Base-by-base conservation (phyloP, 2,888 invertebrate species). In the Heliconius charithonia region DNA sequence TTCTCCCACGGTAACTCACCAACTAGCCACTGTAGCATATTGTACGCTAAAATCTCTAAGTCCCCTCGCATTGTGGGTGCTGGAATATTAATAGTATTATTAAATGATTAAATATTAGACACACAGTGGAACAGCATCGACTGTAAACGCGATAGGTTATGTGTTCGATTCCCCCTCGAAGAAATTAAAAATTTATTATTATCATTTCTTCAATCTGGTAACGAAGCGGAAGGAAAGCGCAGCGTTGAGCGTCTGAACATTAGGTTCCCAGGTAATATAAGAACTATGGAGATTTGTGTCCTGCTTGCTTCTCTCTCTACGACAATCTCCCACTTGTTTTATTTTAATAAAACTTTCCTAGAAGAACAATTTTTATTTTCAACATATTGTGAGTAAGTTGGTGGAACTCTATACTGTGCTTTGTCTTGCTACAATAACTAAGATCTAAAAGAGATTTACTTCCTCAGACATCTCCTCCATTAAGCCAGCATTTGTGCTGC, bases 11-110 rank as follows among this genome's bases (percentile, higher is more conserved):
- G 99, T 83, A 99, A 93, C 81, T 95, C 95, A 0, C 97, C 97
- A 37, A 97, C 96, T 66, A 98, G 87, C 99, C 99, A 99, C 86
- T 98, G 98, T 66, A 99, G 96, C 89, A 99, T 95, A 92, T 99
- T 99, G 90, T 98, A 99, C 1, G 97, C 98, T 7, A 99, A 95
- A 83, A 99, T 98, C 94, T 99, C 99, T 27, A 99, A 93, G 91
- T 99, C 99, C 0, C 99, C 98, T 69, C 99, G 95, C 96, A 97
- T 97, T 22, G 98, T 98, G 56, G 97, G 94, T 71, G 97, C 97
- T 95, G 90, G 2, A 83, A 81, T 25, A 73, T 4, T 51, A 22
- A 63, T n/a, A 62, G 63, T 12, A n/a, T 75, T 25, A 59, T 10
- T 3, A 51, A 51, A 19, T 51, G 3, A 3, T 22, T 7, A 22